Evolutionary conservation across 2,888 invertebrate genomes (phyloP).

Genomic region (Operophtera brumata): DNA sequence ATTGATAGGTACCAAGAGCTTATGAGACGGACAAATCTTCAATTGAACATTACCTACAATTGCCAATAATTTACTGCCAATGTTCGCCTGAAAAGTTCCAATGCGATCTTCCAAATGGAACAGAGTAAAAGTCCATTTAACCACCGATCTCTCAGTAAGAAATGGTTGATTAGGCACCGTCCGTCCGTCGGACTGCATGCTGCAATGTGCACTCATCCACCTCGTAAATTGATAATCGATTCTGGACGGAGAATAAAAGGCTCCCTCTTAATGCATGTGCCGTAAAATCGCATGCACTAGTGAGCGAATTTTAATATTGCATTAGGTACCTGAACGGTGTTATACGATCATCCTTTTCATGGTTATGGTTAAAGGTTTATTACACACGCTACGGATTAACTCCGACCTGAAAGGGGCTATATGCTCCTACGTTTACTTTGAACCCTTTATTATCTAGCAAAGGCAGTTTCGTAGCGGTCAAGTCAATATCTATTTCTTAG

Average conservation of each 20-base stretch:
- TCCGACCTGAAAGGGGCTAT: not conserved
- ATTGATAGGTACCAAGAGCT: not conserved
- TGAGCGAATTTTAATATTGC: constrained; percentile 31
- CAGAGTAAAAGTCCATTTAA: constrained; percentile 22
- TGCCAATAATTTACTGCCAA: not conserved
- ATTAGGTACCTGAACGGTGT: constrained; percentile 19
- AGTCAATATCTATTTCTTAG: no score
- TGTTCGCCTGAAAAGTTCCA: not conserved
- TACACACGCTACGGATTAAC: not conserved
- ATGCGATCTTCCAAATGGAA: constrained; percentile 2
- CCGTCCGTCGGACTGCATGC: constrained; percentile 19
- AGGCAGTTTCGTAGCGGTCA: no score
- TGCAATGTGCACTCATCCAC: constrained; percentile 43
- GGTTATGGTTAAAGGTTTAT: not conserved
- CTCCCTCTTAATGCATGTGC: constrained; percentile 33
- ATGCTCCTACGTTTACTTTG: no score
- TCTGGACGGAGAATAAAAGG: constrained; percentile 42
- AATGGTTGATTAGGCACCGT: constrained; percentile 32
- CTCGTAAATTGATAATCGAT: constrained; percentile 52
- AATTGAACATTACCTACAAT: no score
- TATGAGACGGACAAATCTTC: no score
- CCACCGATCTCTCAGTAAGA: constrained; percentile 19
- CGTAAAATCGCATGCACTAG: constrained; percentile 34
- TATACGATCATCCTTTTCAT: constrained; percentile 6
- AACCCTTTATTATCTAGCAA: no score